These are phyloP conservation scores for Metalampra italica DNA, from an alignment of 2,888 invertebrate genomes.

Conservation along the genomic window DNA sequence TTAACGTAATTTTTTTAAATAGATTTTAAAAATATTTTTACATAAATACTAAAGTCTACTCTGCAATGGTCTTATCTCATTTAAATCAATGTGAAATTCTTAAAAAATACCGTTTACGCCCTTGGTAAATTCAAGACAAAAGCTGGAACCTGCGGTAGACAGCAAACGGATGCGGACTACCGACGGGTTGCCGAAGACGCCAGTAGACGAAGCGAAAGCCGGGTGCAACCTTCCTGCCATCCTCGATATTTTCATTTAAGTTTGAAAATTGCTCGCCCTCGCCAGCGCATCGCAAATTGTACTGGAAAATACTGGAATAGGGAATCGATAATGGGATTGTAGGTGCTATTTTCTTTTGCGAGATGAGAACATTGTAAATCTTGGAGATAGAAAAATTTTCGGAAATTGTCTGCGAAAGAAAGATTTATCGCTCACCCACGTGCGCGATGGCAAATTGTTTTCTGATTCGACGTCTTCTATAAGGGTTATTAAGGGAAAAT, in stretches of 20 bases:
- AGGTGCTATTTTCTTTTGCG: slow-evolving; percentile 69
- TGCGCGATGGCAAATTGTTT: slow-evolving; percentile 57
- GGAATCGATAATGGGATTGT: slow-evolving; percentile 74
- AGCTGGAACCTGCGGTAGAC: slow-evolving; percentile 27
- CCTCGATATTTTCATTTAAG: slow-evolving; percentile 75
- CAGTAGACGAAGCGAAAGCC: slow-evolving; percentile 17
- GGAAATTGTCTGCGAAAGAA: slow-evolving; percentile 60
- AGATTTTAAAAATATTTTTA: too few species aligned
- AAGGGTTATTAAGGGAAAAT: slow-evolving; percentile 27
- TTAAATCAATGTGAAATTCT: not conserved
- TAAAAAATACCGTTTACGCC: not conserved
- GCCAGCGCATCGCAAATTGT: slow-evolving; percentile 68
- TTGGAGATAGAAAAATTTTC: slow-evolving; percentile 72
- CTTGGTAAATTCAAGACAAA: slow-evolving; percentile 27
- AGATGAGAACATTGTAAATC: slow-evolving; percentile 67
- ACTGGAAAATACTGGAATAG: slow-evolving; percentile 68
- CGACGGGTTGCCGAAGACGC: slow-evolving; percentile 32
- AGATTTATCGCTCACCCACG: slow-evolving; percentile 54
- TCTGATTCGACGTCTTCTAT: slow-evolving; percentile 43
- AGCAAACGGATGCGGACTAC: slow-evolving; percentile 35
- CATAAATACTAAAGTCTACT: too few species aligned
- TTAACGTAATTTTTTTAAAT: too few species aligned
- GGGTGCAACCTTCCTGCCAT: slow-evolving; percentile 38
- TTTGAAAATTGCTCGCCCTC: slow-evolving; percentile 70
- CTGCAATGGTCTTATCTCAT: too few species aligned